Evolutionary conservation across 2,113 vertebrate genomes (phyloP), one percentile per base, ranked within the genome.

Genomic region (Vanacampus margaritifer): DNA sequence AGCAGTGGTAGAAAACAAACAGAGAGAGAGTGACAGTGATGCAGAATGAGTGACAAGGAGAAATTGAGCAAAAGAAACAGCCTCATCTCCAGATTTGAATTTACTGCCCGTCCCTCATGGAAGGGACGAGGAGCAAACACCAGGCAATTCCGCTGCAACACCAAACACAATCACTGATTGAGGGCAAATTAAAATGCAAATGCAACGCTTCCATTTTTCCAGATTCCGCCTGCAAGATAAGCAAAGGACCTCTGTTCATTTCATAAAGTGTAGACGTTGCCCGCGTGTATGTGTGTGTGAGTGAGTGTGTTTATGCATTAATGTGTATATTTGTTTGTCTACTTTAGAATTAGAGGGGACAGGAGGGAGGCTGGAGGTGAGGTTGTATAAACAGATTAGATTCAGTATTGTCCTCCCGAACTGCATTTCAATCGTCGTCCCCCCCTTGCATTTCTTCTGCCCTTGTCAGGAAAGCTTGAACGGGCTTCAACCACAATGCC

Each of bases 141-240:
- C 56, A 75, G 72, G 84, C 84, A 86, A 89, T 84, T 84, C 74
- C 71, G 1, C 75, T 6, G 76, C 79, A 73, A 77, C 79, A 70
- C 68, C 81, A 83, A 86, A 87, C 85, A 85, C 81, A 73, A 75
- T 66, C 70, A 53, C 83, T 89, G 89, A 90, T 86, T 87, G 85
- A 90, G 83, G 82, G 79, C 78, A 81, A 90, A 92, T 91, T 90
- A 90, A 91, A 92, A 91, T 91, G 91, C 90, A 89, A 91, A 92
- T 92, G 79, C 75, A 69, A 79, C 78, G 46, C 81, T 84, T 85
- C 78, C 70, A 83, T 83, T 86, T 82, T 83, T 72, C 73, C 78
- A 80, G 88, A 87, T 87, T 79, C 64, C 77, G 69, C 78, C 64
- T 74, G 79, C 19, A 54, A 86, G 89, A 91, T 90, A 89, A 86